Conservation (phyloP, 1,140 invertebrate species). For the Aradophagus sp. region DNA sequence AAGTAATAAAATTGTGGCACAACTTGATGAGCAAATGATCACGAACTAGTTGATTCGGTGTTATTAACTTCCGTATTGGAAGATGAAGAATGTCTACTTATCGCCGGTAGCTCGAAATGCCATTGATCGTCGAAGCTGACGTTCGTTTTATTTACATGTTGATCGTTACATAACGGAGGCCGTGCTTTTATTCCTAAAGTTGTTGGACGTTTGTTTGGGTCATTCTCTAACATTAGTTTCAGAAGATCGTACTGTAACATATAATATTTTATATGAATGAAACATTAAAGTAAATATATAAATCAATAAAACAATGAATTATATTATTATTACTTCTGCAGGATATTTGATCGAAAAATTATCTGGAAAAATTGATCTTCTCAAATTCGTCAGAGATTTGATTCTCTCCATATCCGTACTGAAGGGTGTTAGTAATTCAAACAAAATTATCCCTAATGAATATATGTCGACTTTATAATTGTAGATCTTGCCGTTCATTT, state of each 20-base stretch:
- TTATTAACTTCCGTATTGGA: slow-evolving; percentile 53
- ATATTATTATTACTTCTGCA: slow-evolving; percentile 78
- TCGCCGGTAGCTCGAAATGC: slow-evolving; percentile 74
- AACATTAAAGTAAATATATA: slow-evolving; percentile 12
- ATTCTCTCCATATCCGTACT: slow-evolving; percentile 92
- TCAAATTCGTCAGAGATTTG: slow-evolving; percentile 77
- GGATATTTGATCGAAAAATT: slow-evolving; percentile 80
- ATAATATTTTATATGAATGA: slow-evolving; percentile 9
- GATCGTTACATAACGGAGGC: slow-evolving; percentile 69
- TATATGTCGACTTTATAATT: slow-evolving; percentile 98
- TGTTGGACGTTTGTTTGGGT: slow-evolving; percentile 84
- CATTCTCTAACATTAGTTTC: slow-evolving; percentile 83
- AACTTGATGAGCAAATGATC: too few species aligned
- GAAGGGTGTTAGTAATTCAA: slow-evolving; percentile 93
- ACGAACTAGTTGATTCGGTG: slow-evolving; percentile 25
- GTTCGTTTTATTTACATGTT: slow-evolving; percentile 40
- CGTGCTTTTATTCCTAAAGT: slow-evolving; percentile 81
- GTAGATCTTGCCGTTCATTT: slow-evolving; percentile 85
- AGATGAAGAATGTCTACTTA: slow-evolving; percentile 66
- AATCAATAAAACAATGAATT: slow-evolving; percentile 7
- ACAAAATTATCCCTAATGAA: slow-evolving; percentile 94
- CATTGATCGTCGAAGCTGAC: slow-evolving; percentile 59
- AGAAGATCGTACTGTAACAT: slow-evolving; percentile 80
- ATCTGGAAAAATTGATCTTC: slow-evolving; percentile 81
- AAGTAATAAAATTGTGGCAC: too few species aligned